Evolutionary conservation across 2,888 invertebrate species (phyloP).

Genomic region (Chrysolina americana): DNA sequence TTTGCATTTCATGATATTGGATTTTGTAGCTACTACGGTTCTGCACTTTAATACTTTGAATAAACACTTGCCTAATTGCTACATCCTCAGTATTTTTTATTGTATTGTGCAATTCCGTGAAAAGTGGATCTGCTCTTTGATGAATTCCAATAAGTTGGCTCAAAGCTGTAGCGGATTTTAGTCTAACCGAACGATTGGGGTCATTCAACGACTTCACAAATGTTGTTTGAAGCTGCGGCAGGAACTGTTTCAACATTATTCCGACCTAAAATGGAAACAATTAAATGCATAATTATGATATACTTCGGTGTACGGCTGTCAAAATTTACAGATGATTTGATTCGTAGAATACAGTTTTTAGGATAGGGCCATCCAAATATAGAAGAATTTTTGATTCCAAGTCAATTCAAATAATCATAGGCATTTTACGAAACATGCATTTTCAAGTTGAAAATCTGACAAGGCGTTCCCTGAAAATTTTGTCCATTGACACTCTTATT

Average conservation of each 20-base stretch:
- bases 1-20: no score
- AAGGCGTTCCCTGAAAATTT: no score
- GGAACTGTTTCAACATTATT: constrained; percentile 95
- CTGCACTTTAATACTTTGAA: background rate
- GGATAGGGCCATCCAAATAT: no score
- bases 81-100: constrained; percentile 89
- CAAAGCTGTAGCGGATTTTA: constrained; percentile 91
- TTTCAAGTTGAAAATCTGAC: no score
- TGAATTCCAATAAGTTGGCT: constrained; percentile 93
- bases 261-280: constrained; percentile 79
- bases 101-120: constrained; percentile 91
- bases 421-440: no score
- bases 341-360: no score
- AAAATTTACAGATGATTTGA: no score
- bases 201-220: constrained; percentile 97
- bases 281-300: constrained; percentile 9
- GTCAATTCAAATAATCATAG: no score
- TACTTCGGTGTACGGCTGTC: no score
- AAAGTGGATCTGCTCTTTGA: constrained; percentile 94
- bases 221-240: constrained; percentile 98
- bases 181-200: constrained; percentile 86
- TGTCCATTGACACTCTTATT: no score
- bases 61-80: constrained; percentile 71
- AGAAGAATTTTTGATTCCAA: no score
- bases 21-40: no score